These are phyloP conservation scores for Acronicta leporina DNA, from an alignment of 2,888 invertebrate genomes.

Conservation along the genomic window DNA sequence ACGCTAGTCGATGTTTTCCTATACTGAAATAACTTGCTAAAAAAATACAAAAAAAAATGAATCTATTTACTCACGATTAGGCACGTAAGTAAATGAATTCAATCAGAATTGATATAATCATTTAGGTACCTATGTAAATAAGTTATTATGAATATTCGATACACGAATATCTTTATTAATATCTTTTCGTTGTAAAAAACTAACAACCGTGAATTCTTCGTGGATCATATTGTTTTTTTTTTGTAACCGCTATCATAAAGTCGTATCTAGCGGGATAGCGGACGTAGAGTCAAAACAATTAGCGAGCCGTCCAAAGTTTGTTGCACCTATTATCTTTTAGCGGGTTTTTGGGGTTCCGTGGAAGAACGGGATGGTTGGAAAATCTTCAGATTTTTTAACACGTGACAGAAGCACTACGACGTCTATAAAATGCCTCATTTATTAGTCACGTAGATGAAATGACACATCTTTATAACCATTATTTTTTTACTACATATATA, in stretches of 20 bases:
- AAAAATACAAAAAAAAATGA: too few relatives aligned
- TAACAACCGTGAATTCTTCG: constrained; percentile 27
- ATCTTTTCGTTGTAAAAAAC: constrained; percentile 5
- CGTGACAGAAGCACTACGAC: too few relatives aligned
- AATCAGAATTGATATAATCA: too few relatives aligned
- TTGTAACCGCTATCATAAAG: constrained; percentile 20
- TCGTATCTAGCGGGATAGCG: constrained; percentile 22
- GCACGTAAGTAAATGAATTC: too few relatives aligned
- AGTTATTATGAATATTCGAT: not conserved
- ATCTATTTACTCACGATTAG: too few relatives aligned
- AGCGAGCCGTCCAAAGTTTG: constrained; percentile 69
- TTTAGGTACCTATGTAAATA: too few relatives aligned
- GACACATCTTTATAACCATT: too few relatives aligned
- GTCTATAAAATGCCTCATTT: too few relatives aligned
- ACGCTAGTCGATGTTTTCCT: too few relatives aligned
- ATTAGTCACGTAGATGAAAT: too few relatives aligned
- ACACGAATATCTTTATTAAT: not conserved
- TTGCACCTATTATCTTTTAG: constrained; percentile 65
- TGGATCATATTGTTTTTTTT: constrained; percentile 32
- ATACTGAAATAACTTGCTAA: too few relatives aligned
- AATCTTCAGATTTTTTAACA: not conserved
- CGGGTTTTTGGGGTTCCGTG: constrained; percentile 51
- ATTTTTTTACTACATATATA: too few relatives aligned
- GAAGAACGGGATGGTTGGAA: not conserved
- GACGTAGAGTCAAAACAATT: constrained; percentile 53